Percentiles rank a stretch among this genome's conserved stretches.
Evolutionary conservation across 2,113 vertebrate genomes (phyloP).

Genomic region (Petromus typicus): DNA sequence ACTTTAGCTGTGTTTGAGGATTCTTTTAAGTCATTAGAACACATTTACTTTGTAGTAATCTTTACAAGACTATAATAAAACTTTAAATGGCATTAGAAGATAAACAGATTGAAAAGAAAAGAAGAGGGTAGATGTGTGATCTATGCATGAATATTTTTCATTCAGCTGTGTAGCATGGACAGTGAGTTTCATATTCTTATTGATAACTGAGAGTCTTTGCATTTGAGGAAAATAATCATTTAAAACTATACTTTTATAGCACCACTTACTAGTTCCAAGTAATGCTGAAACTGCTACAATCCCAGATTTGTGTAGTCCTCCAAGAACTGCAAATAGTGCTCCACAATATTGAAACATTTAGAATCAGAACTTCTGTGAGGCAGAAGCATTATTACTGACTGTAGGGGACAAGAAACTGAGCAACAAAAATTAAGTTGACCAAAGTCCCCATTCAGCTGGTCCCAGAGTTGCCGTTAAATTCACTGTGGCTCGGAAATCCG

Average conservation of each 20-base stretch:
- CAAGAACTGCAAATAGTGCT: background rate
- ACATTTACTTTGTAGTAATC: background rate
- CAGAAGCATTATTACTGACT: background rate
- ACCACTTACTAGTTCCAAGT: background rate
- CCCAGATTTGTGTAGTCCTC: background rate
- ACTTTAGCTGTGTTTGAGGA: constrained; percentile 17
- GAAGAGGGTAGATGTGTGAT: background rate
- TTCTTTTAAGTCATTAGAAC: background rate
- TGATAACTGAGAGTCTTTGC: background rate
- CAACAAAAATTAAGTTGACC: background rate
- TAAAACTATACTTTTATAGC: background rate
- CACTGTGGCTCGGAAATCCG: background rate
- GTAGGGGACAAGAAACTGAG: background rate
- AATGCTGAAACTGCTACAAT: background rate
- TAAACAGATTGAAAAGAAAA: background rate
- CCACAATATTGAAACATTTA: background rate
- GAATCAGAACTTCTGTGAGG: background rate
- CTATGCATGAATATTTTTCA: background rate
- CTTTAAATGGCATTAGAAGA: background rate
- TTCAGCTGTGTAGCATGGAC: background rate
- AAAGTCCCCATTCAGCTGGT: background rate
- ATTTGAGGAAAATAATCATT: background rate
- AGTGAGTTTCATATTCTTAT: background rate
- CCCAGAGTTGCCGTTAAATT: background rate
- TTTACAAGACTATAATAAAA: background rate